Base-by-base conservation (phyloP, 2,888 invertebrate genomes). In the Coenonympha arcania region DNA sequence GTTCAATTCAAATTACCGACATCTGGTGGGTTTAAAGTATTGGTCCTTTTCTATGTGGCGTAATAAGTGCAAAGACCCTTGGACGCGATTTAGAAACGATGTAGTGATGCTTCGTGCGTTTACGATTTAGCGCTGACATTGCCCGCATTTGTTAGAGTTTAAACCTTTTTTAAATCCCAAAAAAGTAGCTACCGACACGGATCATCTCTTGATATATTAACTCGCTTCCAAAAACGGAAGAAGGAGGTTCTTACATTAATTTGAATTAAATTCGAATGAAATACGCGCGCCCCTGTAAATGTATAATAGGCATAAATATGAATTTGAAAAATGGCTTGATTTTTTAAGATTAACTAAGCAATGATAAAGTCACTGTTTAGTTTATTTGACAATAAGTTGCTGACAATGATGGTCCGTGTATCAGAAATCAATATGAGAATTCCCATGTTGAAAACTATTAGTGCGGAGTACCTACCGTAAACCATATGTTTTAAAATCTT, bases 361-460 rank as follows among this genome's bases (percentile, higher is more conserved):
- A 37, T 22, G 13, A 20, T 20, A 11, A n/a, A 36, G 20, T 28
- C n/a, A n/a, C n/a, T 8, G 15, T 8, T 13, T 22, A 11, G 39
- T 24, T 39, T 39, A n/a, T 15, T 5, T 22, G 20, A 36, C 20
- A 20, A 20, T 36, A 8, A 24, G 24, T 28, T 45, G 24, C 19
- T 28, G 26, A 37, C 28, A 28, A 45, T 18, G 45, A 52, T 34
- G 59, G 63, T 65, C 63, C 55, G 64, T 55, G 54, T 65, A 55
- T 60, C 33, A 47, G 36, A 46, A 46, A 18, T 52, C 59, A 40
- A 40, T 42, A 30, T 22, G 41, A 34, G 36, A 28, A 13, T 24
- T 45, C 30, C n/a, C 13, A 39, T 20, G 9, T 36, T 8, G 28
- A 26, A 30, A 13, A 19, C 13, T 13, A 34, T 30, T 16, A 26